Base-by-base conservation (phyloP, 2,888 invertebrate species). In the Augochlorella aurata region DNA sequence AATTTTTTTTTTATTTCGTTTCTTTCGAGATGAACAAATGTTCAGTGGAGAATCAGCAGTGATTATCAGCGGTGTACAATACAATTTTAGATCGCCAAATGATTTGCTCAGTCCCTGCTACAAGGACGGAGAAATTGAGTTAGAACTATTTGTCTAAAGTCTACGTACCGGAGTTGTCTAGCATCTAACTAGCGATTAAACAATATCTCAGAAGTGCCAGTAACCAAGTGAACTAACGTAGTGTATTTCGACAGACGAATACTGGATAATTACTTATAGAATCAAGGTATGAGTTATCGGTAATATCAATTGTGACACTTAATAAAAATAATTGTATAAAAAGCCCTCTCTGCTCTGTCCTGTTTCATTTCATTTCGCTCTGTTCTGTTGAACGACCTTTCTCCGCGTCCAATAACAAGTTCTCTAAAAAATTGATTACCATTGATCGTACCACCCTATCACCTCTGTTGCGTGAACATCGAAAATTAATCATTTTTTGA, bases 131-230 rank as follows among this genome's bases (percentile, higher is more conserved):
- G 58, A 88, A 86, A 89, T 88, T 88, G 89, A 86, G 79, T 89
- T 63, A 24, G 38, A 63, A 38, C 18, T 9, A 89, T 88, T 88
- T 88, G 86, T 89, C 67, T 88, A 88, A 88, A 82, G 70, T 74
- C 74, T 63, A 80, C 77, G 71, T 76, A 81, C 72, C 71, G 76
- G 61, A 77, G 66, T 71, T 70, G 79, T 73, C 66, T 85, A 85
- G 78, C 24, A 72, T 82, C 80, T 77, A 77, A 85, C 74, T 87
- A 88, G 86, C 69, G 44, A 77, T 81, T 84, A 88, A 65, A 84
- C 73, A 76, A 86, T 82, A 88, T 81, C 81, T 87, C 86, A 82
- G 74, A 87, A 87, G 87, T 87, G 87, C 87, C 87, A 87, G 87
- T 86, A 88, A 88, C 70, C 70, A 81, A 88, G 73, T 82, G 75